These are phyloP conservation scores for Archips xylosteana DNA, from an alignment of 2,888 invertebrate genomes.

Conservation along the genomic window DNA sequence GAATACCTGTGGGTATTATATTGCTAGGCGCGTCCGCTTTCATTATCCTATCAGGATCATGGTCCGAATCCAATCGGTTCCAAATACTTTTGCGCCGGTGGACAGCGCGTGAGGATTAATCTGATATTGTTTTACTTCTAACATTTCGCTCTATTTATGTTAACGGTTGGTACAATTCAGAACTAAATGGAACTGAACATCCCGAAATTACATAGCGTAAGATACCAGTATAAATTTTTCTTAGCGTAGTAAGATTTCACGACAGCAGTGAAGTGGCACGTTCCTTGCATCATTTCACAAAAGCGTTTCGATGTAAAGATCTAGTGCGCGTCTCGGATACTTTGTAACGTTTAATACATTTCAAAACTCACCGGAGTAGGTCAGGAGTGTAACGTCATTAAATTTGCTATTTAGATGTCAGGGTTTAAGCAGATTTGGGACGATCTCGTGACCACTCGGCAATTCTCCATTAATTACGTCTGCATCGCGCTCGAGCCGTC, in stretches of 20 bases:
- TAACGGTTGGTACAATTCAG: neutral
- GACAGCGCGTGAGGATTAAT: neutral
- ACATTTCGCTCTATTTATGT: neutral
- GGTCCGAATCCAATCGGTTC: neutral
- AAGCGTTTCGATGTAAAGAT: conserved; percentile 17
- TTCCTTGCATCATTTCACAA: conserved; percentile 28
- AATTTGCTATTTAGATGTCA: conserved; percentile 24
- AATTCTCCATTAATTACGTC: conserved; percentile 73
- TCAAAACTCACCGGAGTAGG: neutral
- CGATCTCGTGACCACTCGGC: conserved; percentile 61
- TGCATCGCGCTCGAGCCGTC: conserved; percentile 58
- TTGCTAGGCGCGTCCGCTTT: conserved; percentile 4
- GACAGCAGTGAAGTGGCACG: conserved; percentile 16
- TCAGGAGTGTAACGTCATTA: conserved; percentile 17
- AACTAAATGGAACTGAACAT: neutral
- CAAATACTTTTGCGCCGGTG: neutral
- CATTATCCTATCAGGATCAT: conserved; percentile 14
- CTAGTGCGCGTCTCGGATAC: conserved; percentile 3
- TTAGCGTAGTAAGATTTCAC: conserved; percentile 18
- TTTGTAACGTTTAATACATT: conserved; percentile 1
- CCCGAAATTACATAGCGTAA: conserved; percentile 6
- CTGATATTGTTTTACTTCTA: neutral
- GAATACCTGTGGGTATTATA: conserved; percentile 14
- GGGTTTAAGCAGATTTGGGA: conserved; percentile 42
- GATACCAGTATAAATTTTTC: conserved; percentile 16